A percentile compares a stretch with the other conserved stretches of the same genome.
These are phyloP conservation scores for Magallana nippona DNA, from an alignment of 2,888 invertebrate genomes.

Conservation along the genomic window DNA sequence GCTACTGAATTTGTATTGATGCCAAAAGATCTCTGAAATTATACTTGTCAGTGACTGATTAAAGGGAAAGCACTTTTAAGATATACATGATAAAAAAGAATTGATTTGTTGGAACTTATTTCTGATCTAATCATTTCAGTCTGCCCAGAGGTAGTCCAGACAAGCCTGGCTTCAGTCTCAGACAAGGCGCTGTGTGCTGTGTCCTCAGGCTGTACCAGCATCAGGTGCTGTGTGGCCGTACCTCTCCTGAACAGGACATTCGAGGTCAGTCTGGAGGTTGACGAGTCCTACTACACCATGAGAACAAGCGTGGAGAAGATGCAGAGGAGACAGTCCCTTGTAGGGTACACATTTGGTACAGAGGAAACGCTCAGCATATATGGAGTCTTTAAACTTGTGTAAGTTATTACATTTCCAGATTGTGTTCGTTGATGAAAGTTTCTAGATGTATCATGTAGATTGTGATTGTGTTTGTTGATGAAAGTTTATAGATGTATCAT, in stretches of 20 bases:
- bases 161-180: background rate
- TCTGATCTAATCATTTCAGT: background rate
- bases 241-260: slow-evolving; percentile 46
- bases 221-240: slow-evolving; percentile 45
- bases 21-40: no score
- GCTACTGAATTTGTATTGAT: no score
- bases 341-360: slow-evolving; percentile 39
- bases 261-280: slow-evolving; percentile 45
- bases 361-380: slow-evolving; percentile 39
- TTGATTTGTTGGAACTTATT: background rate
- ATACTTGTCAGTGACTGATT: no score
- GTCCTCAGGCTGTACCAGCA: slow-evolving; percentile 39
- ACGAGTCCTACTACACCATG: slow-evolving; percentile 46
- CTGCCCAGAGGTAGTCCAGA: slow-evolving; percentile 34
- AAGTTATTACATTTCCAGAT: background rate
- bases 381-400: slow-evolving; percentile 44
- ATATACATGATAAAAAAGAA: background rate
- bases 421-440: background rate
- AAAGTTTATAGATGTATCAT: background rate
- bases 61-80: background rate
- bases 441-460: background rate
- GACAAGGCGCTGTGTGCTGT: slow-evolving; percentile 42
- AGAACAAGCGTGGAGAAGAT: slow-evolving; percentile 46
- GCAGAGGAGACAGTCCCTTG: slow-evolving; percentile 38
- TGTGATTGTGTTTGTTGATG: background rate